Evolutionary conservation across 1,140 invertebrate species (phyloP), one percentile per base, ranked within the genome.

Genomic region (Drosophila busckii): DNA sequence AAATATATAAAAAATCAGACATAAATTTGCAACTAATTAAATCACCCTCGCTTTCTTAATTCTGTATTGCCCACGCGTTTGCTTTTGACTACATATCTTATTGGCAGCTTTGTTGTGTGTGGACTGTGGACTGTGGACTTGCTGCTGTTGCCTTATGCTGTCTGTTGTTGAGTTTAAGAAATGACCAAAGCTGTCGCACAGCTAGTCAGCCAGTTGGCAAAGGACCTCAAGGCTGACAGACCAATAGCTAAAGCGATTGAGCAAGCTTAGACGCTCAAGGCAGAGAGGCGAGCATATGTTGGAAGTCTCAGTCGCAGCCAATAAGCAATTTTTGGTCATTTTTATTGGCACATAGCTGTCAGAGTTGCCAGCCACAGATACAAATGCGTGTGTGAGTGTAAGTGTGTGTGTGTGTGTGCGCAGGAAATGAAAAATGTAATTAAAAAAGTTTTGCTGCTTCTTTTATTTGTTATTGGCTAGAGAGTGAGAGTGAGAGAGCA

Each of bases 341-440:
- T 78, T 80, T 80, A 78, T 78, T 80, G 73, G 41, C 9, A 35
- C 45, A 42, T 49, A 44, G 42, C 40, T 45, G 66, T 49, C 59
- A 29, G 34, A 64, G 44, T 40, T 37, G 22, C 31, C 38, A 37
- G 44, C 37, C 26, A 16, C 31, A 34, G 12, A 35, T 19, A 9
- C 5, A 20, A 10, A 10, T 68, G 73, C 73, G 73, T 78, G 68
- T 80, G 73, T n/a, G n/a, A n/a, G n/a, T 58, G 68, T 80, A 80
- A 80, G 73, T 78, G 68, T 80, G 73, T n/a, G n/a, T n/a, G n/a
- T 58, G 68, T 80, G 73, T 80, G 58, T 45, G 58, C 23, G 35
- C 68, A 78, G 73, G 75, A 80, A 82, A 80, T 80, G 73, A 78
- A 78, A 78, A 78, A 73, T 82, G 75, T 78, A 78, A 78, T 78